These are phyloP conservation scores for Oligia latruncula DNA, from an alignment of 2,888 invertebrate genomes.

Conservation along the genomic window DNA sequence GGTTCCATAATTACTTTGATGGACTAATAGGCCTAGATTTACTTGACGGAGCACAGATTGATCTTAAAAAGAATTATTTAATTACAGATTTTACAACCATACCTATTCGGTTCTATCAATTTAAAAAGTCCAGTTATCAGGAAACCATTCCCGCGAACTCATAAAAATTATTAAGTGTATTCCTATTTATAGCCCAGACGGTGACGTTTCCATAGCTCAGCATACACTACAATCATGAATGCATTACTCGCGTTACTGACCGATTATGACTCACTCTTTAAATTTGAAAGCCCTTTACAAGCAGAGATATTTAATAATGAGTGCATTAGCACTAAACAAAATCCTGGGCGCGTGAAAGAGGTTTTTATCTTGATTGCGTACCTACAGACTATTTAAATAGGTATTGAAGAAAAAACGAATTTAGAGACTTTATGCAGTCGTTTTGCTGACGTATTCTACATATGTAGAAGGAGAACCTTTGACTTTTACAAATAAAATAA, in stretches of 20 bases:
- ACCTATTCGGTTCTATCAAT: neutral
- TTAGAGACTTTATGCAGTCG: neutral
- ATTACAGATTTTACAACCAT: neutral
- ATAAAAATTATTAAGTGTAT: neutral
- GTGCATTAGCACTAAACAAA: slow-evolving; percentile 1
- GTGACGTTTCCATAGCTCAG: slow-evolving; percentile 2
- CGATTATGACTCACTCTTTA: neutral
- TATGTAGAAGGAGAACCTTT: neutral
- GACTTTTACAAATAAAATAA: no score
- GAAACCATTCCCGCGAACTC: slow-evolving; percentile 1
- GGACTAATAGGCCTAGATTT: slow-evolving; percentile 10
- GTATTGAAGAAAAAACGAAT: slow-evolving; percentile 5
- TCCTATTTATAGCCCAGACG: neutral
- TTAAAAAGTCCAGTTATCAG: neutral
- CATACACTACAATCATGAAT: neutral
- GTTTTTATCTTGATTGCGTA: neutral
- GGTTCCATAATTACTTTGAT: slow-evolving; percentile 7
- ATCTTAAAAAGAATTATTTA: slow-evolving; percentile 9
- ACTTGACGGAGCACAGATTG: slow-evolving; percentile 12
- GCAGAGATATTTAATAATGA: slow-evolving; percentile 6
- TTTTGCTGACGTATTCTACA: slow-evolving; percentile 6
- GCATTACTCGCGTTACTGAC: slow-evolving; percentile 7
- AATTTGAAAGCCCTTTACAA: neutral
- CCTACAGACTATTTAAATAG: neutral
- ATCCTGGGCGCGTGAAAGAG: neutral